Percentiles rank a stretch among this genome's conserved stretches.
Conservation (phyloP, 2,888 invertebrate species). For the Melieria crassipennis region DNA sequence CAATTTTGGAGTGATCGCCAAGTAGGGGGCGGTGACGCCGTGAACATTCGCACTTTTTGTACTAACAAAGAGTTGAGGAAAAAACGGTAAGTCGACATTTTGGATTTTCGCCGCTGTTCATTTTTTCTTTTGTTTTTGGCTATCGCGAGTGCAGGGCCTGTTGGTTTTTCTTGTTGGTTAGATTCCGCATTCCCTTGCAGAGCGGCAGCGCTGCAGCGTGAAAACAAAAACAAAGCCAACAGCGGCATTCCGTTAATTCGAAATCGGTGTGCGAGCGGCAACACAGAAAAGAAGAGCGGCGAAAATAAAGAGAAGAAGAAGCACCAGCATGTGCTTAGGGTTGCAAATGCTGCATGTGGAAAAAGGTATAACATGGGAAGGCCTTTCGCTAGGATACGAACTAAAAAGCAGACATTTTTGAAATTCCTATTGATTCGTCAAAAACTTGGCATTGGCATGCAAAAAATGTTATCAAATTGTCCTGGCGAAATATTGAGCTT, state of each 20-base stretch:
- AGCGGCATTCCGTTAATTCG: conserved; percentile 33
- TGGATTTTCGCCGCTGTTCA: neutral
- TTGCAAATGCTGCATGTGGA: neutral
- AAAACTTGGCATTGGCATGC: no score
- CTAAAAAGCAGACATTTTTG: no score
- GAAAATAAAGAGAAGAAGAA: neutral
- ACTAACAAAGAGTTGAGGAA: neutral
- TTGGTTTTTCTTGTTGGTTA: conserved; percentile 2
- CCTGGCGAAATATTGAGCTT: no score
- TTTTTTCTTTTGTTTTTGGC: neutral
- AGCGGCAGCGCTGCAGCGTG: neutral
- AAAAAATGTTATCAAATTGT: no score
- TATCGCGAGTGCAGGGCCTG: neutral
- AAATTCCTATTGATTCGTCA: no score
- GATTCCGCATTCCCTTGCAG: conserved; percentile 14
- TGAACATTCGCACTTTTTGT: neutral
- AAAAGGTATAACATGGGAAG: neutral
- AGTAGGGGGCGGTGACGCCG: no score
- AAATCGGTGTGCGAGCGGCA: conserved; percentile 3
- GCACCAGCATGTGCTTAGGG: neutral
- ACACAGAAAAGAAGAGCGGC: neutral
- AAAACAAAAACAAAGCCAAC: conserved; percentile 7
- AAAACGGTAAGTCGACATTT: conserved; percentile 34
- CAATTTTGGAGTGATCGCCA: no score
- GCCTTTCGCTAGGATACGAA: no score